Base-by-base conservation (phyloP, 2,888 invertebrate genomes). In the Pseudoips prasinana region DNA sequence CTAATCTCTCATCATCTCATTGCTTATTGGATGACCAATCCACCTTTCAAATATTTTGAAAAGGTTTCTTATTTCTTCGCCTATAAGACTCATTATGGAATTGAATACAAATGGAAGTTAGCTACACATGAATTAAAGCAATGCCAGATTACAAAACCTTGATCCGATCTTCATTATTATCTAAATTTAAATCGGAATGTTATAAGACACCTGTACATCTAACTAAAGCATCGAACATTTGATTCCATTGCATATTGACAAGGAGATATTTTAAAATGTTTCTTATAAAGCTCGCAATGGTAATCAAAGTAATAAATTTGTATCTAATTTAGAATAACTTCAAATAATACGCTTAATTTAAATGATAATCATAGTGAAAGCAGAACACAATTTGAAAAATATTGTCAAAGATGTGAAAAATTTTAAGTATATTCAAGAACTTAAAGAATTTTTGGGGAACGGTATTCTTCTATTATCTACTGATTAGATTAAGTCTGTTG, bases 121-220 rank as follows among this genome's bases (percentile, higher is more conserved):
- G n/a, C n/a, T n/a, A n/a, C n/a, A n/a, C n/a, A n/a, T n/a, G n/a
- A n/a, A n/a, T n/a, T n/a, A n/a, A n/a, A n/a, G n/a, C n/a, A n/a
- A n/a, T n/a, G n/a, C n/a, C n/a, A n/a, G n/a, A n/a, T n/a, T n/a
- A n/a, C n/a, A n/a, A n/a, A 39, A 51, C 39, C 42, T 41, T 39
- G 50, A 56, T 63, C 30, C 33, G 31, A 62, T 61, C 53, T 57
- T 45, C n/a, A n/a, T n/a, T 41, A 44, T 45, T 57, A 64, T 64
- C 58, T 61, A 44, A 53, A 62, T 60, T 55, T 50, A 47, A 52
- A 66, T 66, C 54, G 25, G 39, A 49, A 59, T 55, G 45, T 48
- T 54, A 51, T 41, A 47, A 59, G 35, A 58, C 62, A 62, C 59
- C 46, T 58, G 49, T 40, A 36, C 39, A 52, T 39, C 45, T 29